Conservation (phyloP, 2,113 vertebrate species). For the Alces alces region DNA sequence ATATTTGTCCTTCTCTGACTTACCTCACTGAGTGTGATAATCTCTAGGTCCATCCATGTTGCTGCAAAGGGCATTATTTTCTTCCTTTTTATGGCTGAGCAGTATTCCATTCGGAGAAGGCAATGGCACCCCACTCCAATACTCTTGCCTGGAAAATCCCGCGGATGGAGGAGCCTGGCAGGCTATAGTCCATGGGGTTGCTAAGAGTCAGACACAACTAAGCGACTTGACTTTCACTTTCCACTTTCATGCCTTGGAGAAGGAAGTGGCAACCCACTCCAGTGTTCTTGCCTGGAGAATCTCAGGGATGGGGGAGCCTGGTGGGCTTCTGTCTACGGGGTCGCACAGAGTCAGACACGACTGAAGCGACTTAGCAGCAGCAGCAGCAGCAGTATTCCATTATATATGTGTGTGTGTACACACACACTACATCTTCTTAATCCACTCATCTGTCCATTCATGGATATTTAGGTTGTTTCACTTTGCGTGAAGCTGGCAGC, state of each 20-base stretch:
- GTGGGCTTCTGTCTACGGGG: no score
- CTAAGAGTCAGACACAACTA: no score
- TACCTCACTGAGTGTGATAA: neutral
- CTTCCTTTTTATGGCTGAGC: neutral
- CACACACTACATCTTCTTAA: neutral
- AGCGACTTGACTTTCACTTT: no score
- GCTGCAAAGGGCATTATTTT: neutral
- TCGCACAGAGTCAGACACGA: accelerated
- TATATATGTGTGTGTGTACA: neutral
- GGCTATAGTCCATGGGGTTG: no score
- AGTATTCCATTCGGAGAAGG: neutral
- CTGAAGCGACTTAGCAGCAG: no score
- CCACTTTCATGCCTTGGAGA: no score
- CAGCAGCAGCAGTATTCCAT: neutral
- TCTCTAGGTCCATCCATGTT: neutral
- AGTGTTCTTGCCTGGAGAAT: no score
- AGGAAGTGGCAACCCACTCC: no score
- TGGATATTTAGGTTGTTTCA: neutral
- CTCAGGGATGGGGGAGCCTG: no score
- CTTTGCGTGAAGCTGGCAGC: neutral
- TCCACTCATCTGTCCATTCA: neutral
- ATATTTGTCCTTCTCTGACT: neutral
- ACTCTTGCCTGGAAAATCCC: no score
- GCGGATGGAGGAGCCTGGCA: no score
- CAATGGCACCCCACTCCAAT: no score